Percentiles rank a stretch among this genome's conserved stretches.
Evolutionary conservation across 2,113 vertebrate species (phyloP).

Genomic region (Anoura caudifer): DNA sequence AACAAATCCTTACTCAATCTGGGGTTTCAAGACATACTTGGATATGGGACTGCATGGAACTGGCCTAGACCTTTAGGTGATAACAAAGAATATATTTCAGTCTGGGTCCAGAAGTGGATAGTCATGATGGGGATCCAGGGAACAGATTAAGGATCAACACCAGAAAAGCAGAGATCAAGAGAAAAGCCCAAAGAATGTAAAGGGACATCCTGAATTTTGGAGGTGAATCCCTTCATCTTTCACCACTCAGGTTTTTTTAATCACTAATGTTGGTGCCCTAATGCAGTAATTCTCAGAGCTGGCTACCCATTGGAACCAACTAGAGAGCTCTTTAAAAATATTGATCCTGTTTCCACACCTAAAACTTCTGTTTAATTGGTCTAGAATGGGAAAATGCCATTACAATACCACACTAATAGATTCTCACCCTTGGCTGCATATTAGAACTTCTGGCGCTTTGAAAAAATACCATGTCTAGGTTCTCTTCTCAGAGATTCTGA

Average conservation of each 20-base stretch:
- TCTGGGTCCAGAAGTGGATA: not conserved
- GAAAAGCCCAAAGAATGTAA: not conserved
- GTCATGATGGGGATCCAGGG: not conserved
- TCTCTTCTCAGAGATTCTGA: not conserved
- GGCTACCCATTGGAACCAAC: not conserved
- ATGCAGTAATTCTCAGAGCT: not conserved
- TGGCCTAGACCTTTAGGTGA: not conserved
- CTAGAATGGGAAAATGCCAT: not conserved
- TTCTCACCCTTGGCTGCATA: not conserved
- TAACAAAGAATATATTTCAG: not conserved
- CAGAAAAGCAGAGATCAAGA: not conserved
- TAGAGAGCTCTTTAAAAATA: not conserved
- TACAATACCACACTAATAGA: not conserved
- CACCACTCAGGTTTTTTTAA: not conserved
- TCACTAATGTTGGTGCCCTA: not conserved
- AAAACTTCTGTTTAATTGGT: not conserved
- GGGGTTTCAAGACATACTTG: not conserved
- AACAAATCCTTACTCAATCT: not conserved
- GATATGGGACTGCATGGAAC: not conserved
- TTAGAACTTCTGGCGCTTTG: not conserved
- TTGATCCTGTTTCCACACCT: not conserved
- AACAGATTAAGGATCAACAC: not conserved
- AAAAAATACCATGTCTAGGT: not conserved
- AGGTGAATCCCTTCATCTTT: not conserved
- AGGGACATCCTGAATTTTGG: not conserved